These are phyloP conservation scores for Apocheima hispidaria DNA, from an alignment of 2,888 invertebrate genomes.

Conservation along the genomic window DNA sequence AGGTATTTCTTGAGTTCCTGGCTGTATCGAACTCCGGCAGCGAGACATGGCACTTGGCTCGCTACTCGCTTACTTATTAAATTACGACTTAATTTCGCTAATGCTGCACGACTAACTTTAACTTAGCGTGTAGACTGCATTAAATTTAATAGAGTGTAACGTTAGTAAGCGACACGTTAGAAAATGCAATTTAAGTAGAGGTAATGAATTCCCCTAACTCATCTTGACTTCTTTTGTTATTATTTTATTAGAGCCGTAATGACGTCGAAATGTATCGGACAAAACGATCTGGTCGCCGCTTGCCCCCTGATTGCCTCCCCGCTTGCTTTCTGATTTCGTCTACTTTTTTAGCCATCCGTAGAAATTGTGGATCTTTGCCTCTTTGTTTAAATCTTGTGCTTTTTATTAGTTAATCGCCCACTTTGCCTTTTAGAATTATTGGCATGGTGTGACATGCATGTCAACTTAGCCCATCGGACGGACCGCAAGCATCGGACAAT, in stretches of 20 bases:
- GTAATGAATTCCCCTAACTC: slow-evolving; percentile 15
- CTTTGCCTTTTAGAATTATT: too few relatives aligned
- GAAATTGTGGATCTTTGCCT: too few relatives aligned
- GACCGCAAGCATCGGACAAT: too few relatives aligned
- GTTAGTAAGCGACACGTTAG: slow-evolving; percentile 7
- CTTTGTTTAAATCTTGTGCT: too few relatives aligned
- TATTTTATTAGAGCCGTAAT: slow-evolving; percentile 14
- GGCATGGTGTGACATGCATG: too few relatives aligned
- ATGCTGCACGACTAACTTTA: slow-evolving; percentile 22
- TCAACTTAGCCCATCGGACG: too few relatives aligned
- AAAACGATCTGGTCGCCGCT: too few relatives aligned
- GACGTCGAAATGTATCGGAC: background rate
- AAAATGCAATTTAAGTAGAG: slow-evolving; percentile 7
- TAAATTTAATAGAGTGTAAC: slow-evolving; percentile 19
- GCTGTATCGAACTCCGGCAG: slow-evolving; percentile 14
- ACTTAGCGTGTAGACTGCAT: slow-evolving; percentile 10
- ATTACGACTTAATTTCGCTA: slow-evolving; percentile 35
- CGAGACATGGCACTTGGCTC: slow-evolving; percentile 25
- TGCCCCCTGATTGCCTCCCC: too few relatives aligned
- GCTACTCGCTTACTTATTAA: slow-evolving; percentile 34
- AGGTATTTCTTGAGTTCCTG: slow-evolving; percentile 19
- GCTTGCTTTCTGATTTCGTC: too few relatives aligned
- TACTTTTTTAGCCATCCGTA: too few relatives aligned
- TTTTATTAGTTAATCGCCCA: too few relatives aligned
- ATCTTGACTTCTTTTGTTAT: slow-evolving; percentile 15